These are phyloP conservation scores for Lasioglossum marginatum DNA, from an alignment of 2,888 invertebrate genomes.

Conservation along the genomic window DNA sequence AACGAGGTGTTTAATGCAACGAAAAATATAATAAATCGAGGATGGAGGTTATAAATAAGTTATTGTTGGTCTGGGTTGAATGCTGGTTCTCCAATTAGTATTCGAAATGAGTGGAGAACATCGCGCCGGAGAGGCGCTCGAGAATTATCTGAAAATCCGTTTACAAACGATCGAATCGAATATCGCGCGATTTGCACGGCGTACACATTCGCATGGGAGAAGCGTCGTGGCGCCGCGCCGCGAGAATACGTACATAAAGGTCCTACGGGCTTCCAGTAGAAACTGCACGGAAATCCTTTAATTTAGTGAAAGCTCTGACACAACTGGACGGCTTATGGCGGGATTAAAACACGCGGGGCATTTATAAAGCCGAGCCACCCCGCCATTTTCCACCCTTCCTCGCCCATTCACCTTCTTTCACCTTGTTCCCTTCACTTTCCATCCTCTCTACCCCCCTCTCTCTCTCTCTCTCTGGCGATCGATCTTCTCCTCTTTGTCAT, in stretches of 20 bases:
- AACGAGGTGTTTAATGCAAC: neutral
- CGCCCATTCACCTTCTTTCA: constrained; percentile 26
- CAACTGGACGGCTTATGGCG: constrained; percentile 63
- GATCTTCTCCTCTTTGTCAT: constrained; percentile 6
- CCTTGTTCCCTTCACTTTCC: constrained; percentile 23
- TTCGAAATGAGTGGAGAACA: neutral
- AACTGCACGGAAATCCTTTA: constrained; percentile 66
- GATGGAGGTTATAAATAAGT: neutral
- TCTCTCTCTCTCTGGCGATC: neutral
- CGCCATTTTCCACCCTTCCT: constrained; percentile 43
- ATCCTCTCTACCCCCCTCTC: neutral
- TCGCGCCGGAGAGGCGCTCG: neutral
- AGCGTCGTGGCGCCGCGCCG: neutral
- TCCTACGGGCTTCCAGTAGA: constrained; percentile 20
- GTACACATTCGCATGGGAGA: neutral
- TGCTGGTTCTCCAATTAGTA: neutral
- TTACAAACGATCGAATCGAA: constrained; percentile 44
- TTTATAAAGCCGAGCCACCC: constrained; percentile 66
- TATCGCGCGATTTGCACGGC: neutral
- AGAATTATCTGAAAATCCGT: constrained; percentile 29
- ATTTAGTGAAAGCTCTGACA: constrained; percentile 69
- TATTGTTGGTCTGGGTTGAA: neutral
- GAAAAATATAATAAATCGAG: neutral
- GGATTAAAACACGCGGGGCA: constrained; percentile 70
- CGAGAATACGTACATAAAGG: constrained; percentile 23